A percentile compares a stretch with the other conserved stretches of the same genome.
Evolutionary conservation across 2,113 vertebrate genomes (phyloP).

Genomic region (Formicarius rufipectus): DNA sequence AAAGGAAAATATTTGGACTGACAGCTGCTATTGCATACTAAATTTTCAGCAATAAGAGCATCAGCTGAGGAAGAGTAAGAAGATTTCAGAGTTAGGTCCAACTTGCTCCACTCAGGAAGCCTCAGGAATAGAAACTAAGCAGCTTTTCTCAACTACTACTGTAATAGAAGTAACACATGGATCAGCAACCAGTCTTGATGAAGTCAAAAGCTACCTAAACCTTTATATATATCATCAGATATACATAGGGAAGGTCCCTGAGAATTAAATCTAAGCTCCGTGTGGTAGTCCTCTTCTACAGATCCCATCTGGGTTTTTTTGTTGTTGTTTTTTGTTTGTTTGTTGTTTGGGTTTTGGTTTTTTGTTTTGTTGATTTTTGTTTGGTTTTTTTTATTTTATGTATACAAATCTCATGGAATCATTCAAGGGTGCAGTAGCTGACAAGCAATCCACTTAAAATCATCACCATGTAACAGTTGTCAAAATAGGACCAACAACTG

Average conservation of each 20-base stretch:
- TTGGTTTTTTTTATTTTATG: too few species aligned
- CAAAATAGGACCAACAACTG: not conserved
- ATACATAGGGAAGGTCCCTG: not conserved
- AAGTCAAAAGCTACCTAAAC: not conserved
- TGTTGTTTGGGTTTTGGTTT: too few species aligned
- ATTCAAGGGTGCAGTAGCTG: not conserved
- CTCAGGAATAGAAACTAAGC: not conserved
- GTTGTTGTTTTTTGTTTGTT: too few species aligned
- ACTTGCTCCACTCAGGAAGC: not conserved
- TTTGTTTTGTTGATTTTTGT: too few species aligned
- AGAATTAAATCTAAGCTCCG: not conserved
- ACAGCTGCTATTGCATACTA: not conserved
- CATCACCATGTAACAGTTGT: rapidly evolving
- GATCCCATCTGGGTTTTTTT: not conserved
- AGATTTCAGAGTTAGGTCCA: not conserved
- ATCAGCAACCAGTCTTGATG: not conserved
- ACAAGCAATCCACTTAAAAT: not conserved
- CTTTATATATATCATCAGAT: not conserved
- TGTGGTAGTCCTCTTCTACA: not conserved
- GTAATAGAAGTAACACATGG: not conserved
- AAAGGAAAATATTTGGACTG: not conserved
- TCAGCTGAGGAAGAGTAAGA: not conserved
- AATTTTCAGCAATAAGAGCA: not conserved
- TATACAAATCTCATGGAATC: not conserved
- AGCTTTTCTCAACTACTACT: not conserved